phyloP scores from a whole-genome alignment of 2,888 invertebrate species.

The Strigamia maritima region DNA sequence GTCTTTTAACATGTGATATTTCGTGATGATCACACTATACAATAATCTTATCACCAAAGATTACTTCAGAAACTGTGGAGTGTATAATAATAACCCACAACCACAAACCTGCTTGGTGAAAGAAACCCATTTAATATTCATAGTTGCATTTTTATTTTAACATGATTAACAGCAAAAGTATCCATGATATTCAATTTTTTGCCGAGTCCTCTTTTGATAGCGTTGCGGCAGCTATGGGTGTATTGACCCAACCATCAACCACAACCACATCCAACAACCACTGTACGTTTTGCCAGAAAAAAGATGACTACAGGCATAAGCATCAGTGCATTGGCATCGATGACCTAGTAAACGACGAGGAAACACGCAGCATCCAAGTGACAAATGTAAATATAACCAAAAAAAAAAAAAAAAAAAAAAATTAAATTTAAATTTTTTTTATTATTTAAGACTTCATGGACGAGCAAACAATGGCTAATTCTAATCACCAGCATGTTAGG shows the following conservation, averaged over 20 bases:
- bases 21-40: no score
- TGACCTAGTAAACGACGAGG: background rate
- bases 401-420: no score
- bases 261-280: background rate
- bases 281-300: background rate
- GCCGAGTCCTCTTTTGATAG: background rate
- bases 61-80: no score
- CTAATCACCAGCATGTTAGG: conserved; percentile 73
- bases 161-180: no score
- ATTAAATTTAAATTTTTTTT: no score
- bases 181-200: background rate
- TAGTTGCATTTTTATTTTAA: no score
- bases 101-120: no score
- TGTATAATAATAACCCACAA: no score
- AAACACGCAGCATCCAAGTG: background rate
- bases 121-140: no score
- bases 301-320: background rate
- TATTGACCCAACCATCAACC: background rate
- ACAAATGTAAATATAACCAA: no score
- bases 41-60: no score
- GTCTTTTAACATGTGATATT: no score
- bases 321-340: background rate
- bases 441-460: conserved; percentile 45
- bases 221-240: background rate
- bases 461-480: conserved; percentile 72